A percentile compares a stretch with the other conserved stretches of the same genome.
Conservation (phyloP, 2,797 vertebrate genomes). For the Chelonia mydas region DNA sequence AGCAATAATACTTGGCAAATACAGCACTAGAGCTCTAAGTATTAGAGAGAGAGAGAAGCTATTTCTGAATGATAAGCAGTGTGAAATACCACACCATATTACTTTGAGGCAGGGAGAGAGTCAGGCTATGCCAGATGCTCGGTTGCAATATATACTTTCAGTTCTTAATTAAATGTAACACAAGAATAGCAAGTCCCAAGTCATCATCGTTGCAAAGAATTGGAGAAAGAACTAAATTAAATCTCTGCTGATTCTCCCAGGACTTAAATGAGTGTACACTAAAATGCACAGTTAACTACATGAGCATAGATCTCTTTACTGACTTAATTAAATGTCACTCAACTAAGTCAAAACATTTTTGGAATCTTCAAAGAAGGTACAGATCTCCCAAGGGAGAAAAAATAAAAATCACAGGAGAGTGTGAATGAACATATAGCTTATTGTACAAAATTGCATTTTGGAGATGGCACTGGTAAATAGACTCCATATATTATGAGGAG, state of each 20-base stretch:
- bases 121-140: slow-evolving; percentile 44
- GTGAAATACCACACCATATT: slow-evolving; percentile 14
- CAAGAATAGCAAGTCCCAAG: slow-evolving; percentile 13
- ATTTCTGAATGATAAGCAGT: slow-evolving; percentile 16
- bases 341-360: neutral
- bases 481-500: neutral
- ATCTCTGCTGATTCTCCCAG: slow-evolving; percentile 19
- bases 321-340: slow-evolving; percentile 57
- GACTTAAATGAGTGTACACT: slow-evolving; percentile 46
- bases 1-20: neutral
- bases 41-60: slow-evolving; percentile 11
- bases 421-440: neutral
- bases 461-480: neutral
- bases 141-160: neutral
- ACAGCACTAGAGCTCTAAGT: neutral
- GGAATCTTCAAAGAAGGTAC: neutral
- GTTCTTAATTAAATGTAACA: slow-evolving; percentile 54
- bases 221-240: slow-evolving; percentile 33
- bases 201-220: slow-evolving; percentile 3
- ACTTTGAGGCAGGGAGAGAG: neutral
- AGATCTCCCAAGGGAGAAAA: neutral
- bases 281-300: slow-evolving; percentile 43
- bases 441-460: neutral
- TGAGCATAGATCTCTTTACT: slow-evolving; percentile 50
- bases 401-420: fast-evolving